phyloP scores from a whole-genome alignment of 2,888 invertebrate genomes.

The Celastrina argiolus region DNA sequence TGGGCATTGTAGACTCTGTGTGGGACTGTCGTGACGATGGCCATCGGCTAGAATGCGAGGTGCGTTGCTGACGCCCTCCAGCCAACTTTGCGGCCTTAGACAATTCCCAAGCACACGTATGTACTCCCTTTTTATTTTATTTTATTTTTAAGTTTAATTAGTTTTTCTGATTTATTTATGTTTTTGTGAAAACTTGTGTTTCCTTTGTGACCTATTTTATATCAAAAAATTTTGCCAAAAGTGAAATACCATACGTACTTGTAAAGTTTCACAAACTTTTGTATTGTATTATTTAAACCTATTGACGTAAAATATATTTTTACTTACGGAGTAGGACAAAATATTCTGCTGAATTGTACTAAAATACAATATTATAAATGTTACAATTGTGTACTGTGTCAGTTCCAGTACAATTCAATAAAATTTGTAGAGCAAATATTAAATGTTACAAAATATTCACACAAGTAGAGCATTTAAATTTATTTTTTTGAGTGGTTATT shows the following conservation, averaged over 20 bases:
- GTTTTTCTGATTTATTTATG: constrained; percentile 35
- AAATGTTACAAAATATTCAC: background rate
- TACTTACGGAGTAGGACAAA: background rate
- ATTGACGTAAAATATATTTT: background rate
- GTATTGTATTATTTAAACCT: background rate
- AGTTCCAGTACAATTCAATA: background rate
- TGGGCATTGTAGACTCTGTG: constrained; percentile 71
- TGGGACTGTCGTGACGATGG: constrained; percentile 74
- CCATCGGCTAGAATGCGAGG: constrained; percentile 78
- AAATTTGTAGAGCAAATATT: background rate
- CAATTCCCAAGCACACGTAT: constrained; percentile 71
- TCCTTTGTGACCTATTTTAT: background rate
- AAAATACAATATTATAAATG: too few relatives aligned
- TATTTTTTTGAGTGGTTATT: too few relatives aligned
- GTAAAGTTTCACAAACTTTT: background rate
- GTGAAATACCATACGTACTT: background rate
- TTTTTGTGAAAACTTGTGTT: constrained; percentile 22
- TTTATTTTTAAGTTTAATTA: constrained; percentile 43
- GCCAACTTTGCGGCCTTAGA: constrained; percentile 71
- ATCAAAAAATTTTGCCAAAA: background rate
- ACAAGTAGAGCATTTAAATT: too few relatives aligned
- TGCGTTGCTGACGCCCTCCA: constrained; percentile 76
- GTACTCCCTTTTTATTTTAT: constrained; percentile 66
- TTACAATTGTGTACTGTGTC: too few relatives aligned
- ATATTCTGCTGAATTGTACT: background rate